A percentile compares a stretch with the other conserved stretches of the same genome.
Conservation (phyloP, 2,888 invertebrate genomes). For the Dione juno region DNA sequence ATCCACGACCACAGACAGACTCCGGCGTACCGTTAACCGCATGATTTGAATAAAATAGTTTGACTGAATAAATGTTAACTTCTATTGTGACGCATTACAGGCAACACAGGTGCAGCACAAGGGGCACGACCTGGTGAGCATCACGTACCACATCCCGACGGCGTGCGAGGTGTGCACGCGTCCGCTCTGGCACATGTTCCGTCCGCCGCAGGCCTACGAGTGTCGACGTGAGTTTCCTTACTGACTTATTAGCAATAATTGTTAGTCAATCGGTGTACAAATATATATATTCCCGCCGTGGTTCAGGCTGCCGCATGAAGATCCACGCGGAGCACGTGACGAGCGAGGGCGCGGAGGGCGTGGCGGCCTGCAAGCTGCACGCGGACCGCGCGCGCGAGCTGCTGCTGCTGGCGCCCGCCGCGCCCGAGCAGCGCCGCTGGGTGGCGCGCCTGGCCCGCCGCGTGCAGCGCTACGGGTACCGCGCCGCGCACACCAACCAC, state of each 20-base stretch:
- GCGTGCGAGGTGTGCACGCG: conserved; percentile 99
- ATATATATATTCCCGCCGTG: no score
- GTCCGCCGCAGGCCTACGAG: conserved; percentile 98
- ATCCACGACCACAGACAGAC: no score
- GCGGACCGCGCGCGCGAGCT: conserved; percentile 98
- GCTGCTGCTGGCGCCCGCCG: conserved; percentile 92
- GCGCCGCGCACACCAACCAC: conserved; percentile 90
- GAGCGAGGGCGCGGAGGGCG: conserved; percentile 84
- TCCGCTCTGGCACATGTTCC: conserved; percentile 98
- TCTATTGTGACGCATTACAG: conserved; percentile 56
- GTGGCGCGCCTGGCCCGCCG: conserved; percentile 94
- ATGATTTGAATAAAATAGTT: no score
- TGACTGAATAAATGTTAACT: no score
- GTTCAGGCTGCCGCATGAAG: conserved; percentile 95
- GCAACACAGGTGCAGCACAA: conserved; percentile 90
- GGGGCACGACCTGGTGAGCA: conserved; percentile 97
- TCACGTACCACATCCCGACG: conserved; percentile 99
- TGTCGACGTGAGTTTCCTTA: conserved; percentile 90
- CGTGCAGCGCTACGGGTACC: conserved; percentile 96
- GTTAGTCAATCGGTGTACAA: no score
- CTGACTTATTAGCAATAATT: no score
- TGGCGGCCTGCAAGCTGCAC: conserved; percentile 98
- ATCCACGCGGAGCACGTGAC: conserved; percentile 98
- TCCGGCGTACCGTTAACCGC: no score
- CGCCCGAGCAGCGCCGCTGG: conserved; percentile 96